Base-by-base conservation (phyloP, 2,797 vertebrate species). In the Pampus argenteus region DNA sequence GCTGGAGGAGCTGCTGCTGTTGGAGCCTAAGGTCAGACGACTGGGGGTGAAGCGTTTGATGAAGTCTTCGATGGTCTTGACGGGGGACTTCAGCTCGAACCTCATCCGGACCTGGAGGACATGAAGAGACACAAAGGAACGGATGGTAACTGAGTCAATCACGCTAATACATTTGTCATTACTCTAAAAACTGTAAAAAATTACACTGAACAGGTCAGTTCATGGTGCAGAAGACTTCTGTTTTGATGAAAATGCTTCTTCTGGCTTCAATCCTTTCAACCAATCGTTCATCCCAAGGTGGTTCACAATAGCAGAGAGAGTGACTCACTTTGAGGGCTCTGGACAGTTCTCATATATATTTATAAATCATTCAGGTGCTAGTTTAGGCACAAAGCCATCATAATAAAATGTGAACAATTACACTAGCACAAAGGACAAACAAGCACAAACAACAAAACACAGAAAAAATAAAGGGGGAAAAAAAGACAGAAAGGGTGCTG, bases 61-160 rank as follows among this genome's bases (percentile, higher is more conserved):
- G 83, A 99, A 99, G 70, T 97, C 97, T 86, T 99, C 98, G 2
- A 99, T 96, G 14, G 98, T 98, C 91, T 99, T 99, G 29, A 99
- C 98, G 0, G 98, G 97, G 6, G 97, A 99, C 90, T 97, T 98
- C 23, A 97, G 74, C 90, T 98, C 97, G 28, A 95, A 96, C 71
- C 95, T 91, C 90, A 94, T 92, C 47, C 97, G 95, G 62, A 98
- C 96, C 98, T 99, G 83, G 0, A 69, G 17, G 31, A 70, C 4
- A 44, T 1, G 28, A 18, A 17, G 9, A n/a, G 40, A 18, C 15
- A 18, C 40, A 18, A 15, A 17, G 29, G 28, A 10, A 3, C 40
- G 6, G 40, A 64, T 2, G 6, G 49, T 22, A 36, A 47, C 4
- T 0, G 1, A 22, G 13, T 63, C 6, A 72, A 5, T 50, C 10